phyloP scores from a whole-genome alignment of 2,888 invertebrate species.

The Therioaphis trifolii region DNA sequence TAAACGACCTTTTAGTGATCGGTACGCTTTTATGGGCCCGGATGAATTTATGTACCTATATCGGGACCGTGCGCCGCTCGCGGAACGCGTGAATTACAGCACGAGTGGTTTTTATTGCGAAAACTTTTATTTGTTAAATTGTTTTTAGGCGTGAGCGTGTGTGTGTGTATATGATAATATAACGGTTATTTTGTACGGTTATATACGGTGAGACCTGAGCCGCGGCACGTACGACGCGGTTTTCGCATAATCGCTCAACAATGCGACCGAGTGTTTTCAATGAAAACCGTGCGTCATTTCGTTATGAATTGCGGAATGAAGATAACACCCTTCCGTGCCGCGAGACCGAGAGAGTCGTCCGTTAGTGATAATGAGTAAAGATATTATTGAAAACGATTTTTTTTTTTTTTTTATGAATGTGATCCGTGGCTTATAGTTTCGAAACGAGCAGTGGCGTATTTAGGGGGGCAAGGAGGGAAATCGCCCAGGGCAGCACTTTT shows the following conservation, averaged over 20 bases:
- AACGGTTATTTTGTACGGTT: background rate
- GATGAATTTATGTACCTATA: background rate
- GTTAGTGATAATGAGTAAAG: too few species aligned
- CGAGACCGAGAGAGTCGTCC: too few species aligned
- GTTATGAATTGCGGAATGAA: too few species aligned
- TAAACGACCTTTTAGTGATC: conserved; percentile 13
- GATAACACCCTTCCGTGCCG: too few species aligned
- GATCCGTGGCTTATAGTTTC: too few species aligned
- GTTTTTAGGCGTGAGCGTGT: background rate
- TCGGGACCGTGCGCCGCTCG: background rate
- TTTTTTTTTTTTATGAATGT: too few species aligned
- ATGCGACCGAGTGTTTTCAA: background rate
- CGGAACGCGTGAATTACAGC: background rate
- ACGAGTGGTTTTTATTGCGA: background rate
- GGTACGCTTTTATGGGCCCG: background rate
- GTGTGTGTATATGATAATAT: background rate
- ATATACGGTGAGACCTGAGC: too few species aligned
- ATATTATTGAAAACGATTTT: background rate
- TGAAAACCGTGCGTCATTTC: background rate
- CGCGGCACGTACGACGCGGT: too few species aligned
- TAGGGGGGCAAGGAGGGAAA: too few species aligned
- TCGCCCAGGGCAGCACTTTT: too few species aligned
- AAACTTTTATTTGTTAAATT: background rate
- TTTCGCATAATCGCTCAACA: background rate
- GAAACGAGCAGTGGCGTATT: too few species aligned